Conservation (phyloP, 2,113 vertebrate species). For the Hyperopisus bebe region DNA sequence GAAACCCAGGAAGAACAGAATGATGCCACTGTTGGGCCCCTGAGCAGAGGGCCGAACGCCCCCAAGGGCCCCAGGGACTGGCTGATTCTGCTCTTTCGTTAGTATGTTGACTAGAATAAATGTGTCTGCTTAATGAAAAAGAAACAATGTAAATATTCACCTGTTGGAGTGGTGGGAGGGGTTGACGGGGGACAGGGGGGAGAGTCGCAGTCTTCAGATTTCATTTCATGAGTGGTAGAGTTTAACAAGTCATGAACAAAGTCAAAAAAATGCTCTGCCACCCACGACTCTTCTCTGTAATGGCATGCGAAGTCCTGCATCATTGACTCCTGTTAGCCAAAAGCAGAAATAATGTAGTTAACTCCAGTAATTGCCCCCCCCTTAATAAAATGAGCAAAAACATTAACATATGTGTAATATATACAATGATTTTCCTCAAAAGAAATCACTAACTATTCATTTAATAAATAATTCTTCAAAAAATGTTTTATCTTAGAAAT, state of each 20-base stretch:
- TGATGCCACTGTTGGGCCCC: not conserved
- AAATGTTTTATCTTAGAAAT: not conserved
- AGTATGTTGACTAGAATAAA: no score
- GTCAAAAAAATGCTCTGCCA: slow-evolving; percentile 34
- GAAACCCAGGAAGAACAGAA: not conserved
- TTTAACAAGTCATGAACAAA: slow-evolving; percentile 36
- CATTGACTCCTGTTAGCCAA: slow-evolving; percentile 31
- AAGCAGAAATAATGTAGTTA: slow-evolving; percentile 13
- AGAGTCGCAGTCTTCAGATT: slow-evolving; percentile 28
- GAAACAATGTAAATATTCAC: slow-evolving; percentile 17
- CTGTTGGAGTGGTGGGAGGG: slow-evolving; percentile 23
- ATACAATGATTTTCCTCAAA: not conserved
- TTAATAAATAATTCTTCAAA: not conserved
- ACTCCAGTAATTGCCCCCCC: not conserved
- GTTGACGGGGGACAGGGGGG: slow-evolving; percentile 31
- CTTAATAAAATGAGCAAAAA: not conserved
- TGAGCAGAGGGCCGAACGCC: not conserved
- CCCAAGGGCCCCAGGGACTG: not conserved
- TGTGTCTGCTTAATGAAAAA: not conserved
- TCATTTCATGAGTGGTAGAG: slow-evolving; percentile 14
- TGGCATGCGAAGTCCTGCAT: slow-evolving; percentile 44
- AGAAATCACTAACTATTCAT: not conserved
- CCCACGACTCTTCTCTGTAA: slow-evolving; percentile 36
- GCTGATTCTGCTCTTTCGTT: not conserved
- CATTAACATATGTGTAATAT: not conserved